Evolutionary conservation across 2,797 vertebrate genomes (phyloP).

Genomic region (Potorous gilbertii): DNA sequence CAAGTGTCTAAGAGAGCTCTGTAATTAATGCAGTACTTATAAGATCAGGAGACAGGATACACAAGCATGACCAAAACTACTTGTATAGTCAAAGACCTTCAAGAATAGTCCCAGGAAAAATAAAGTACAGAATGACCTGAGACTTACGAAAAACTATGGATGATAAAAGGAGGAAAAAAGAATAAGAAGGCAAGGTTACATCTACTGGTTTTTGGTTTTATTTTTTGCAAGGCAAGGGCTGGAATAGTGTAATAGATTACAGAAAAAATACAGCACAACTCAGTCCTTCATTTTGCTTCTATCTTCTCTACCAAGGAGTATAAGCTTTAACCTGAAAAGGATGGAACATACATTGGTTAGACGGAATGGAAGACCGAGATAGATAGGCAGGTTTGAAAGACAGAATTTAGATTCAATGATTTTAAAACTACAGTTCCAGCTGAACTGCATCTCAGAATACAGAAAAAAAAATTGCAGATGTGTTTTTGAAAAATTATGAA

Average conservation of each 20-base stretch:
- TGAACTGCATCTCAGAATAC: background rate
- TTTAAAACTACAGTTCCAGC: background rate
- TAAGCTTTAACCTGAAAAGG: background rate
- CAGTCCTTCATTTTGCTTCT: background rate
- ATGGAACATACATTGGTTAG: background rate
- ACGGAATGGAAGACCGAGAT: background rate
- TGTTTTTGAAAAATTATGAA: background rate
- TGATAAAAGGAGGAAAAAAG: background rate
- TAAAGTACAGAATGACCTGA: background rate
- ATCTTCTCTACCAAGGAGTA: background rate
- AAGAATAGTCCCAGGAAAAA: no score
- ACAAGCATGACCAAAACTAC: background rate
- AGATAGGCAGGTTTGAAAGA: background rate
- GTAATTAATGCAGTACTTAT: background rate
- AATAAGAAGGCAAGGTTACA: background rate
- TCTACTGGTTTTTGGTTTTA: background rate
- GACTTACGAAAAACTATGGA: background rate
- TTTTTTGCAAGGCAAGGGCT: background rate
- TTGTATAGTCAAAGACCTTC: background rate
- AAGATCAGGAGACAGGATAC: background rate
- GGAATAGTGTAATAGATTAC: background rate
- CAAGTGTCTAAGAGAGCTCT: background rate
- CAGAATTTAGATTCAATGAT: background rate
- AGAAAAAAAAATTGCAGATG: background rate
- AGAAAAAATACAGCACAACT: background rate